These are phyloP conservation scores for Homalodisca vitripennis DNA, from an alignment of 1,140 invertebrate genomes.

Conservation along the genomic window DNA sequence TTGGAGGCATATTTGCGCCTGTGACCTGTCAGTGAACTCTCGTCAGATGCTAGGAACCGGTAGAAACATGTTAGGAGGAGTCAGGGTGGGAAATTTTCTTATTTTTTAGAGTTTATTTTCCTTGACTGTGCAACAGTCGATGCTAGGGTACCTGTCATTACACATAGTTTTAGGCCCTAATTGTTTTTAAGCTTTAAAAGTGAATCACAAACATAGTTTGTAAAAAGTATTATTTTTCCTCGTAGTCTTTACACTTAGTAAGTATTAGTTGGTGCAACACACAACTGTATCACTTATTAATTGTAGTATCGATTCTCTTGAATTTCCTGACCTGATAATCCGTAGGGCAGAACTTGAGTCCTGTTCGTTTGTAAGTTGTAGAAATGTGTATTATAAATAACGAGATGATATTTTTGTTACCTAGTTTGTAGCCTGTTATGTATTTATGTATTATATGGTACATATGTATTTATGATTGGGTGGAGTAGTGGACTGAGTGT, in stretches of 20 bases:
- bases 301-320: too few species aligned
- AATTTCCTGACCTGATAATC: background rate
- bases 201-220: background rate
- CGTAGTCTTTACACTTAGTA: too few species aligned
- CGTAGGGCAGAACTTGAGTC: background rate
- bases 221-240: background rate
- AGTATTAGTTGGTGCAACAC: too few species aligned
- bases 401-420: conserved; percentile 30
- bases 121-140: background rate
- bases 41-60: too few species aligned
- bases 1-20: conserved; percentile 70
- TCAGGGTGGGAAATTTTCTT: too few species aligned
- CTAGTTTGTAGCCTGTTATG: conserved; percentile 26
- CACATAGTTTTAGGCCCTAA: too few species aligned
- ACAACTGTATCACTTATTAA: too few species aligned
- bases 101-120: too few species aligned
- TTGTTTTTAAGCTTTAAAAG: background rate
- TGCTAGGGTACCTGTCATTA: too few species aligned
- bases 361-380: background rate
- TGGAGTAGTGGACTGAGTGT: conserved; percentile 19
- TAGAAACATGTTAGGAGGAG: too few species aligned
- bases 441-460: conserved; percentile 31
- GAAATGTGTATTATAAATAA: conserved; percentile 21
- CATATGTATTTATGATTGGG: conserved; percentile 29
- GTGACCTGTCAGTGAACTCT: background rate